These are phyloP conservation scores for Brachyistius frenatus DNA, from an alignment of 2,113 vertebrate genomes.

Conservation along the genomic window DNA sequence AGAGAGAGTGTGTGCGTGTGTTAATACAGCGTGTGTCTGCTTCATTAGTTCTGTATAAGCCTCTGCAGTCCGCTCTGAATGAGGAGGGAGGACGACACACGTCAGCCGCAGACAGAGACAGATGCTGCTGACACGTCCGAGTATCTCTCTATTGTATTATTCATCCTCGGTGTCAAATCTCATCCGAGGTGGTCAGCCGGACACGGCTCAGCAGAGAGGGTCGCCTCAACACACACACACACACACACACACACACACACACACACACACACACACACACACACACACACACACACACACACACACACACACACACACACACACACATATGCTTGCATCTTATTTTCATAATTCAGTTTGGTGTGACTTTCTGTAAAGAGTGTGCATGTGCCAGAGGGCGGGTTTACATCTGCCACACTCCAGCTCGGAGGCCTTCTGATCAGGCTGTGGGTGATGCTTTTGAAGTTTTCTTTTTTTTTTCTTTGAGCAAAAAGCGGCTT, in stretches of 20 bases:
- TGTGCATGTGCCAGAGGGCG: constrained; percentile 15
- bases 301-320: constrained; percentile 17
- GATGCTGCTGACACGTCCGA: constrained; percentile 76
- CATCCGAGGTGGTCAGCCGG: constrained; percentile 67
- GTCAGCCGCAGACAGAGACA: constrained; percentile 72
- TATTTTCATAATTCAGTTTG: constrained; percentile 58
- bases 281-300: too few species aligned
- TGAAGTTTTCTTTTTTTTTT: constrained; percentile 51
- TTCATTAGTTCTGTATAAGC: constrained; percentile 73
- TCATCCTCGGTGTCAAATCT: constrained; percentile 76
- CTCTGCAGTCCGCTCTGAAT: constrained; percentile 44
- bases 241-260: constrained; percentile 22
- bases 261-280: constrained; percentile 10
- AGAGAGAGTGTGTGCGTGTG: constrained; percentile 29
- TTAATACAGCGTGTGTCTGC: constrained; percentile 63
- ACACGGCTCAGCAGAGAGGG: constrained; percentile 53
- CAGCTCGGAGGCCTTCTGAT: constrained; percentile 41
- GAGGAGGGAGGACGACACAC: constrained; percentile 74
- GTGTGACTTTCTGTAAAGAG: constrained; percentile 31
- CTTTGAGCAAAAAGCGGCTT: neutral
- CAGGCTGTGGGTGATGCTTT: constrained; percentile 51
- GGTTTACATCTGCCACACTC: constrained; percentile 61
- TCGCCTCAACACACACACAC: constrained; percentile 9
- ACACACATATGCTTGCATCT: constrained; percentile 8
- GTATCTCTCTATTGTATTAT: constrained; percentile 75